Conservation (phyloP, 2,113 vertebrate species). For the Parus major region DNA sequence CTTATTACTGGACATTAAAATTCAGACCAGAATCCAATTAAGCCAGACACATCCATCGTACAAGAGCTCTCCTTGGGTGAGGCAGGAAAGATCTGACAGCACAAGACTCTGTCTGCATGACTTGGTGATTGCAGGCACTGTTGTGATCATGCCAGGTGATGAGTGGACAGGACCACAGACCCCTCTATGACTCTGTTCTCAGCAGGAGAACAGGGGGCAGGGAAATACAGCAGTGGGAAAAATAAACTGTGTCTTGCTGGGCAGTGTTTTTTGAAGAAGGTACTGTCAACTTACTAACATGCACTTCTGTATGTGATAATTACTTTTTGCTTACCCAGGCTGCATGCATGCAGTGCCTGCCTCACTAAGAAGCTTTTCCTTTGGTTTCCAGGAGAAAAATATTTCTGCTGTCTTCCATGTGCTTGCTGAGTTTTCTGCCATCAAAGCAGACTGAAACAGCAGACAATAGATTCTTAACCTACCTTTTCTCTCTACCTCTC, state of each 20-base stretch:
- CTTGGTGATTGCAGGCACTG: not conserved
- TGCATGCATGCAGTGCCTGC: not conserved
- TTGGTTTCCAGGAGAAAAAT: not conserved
- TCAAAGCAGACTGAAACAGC: not conserved
- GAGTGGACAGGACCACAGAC: not conserved
- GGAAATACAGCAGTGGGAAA: not conserved
- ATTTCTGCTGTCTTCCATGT: conserved; percentile 6
- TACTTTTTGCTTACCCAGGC: not conserved
- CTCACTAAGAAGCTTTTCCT: conserved; percentile 27
- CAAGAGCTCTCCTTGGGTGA: not conserved
- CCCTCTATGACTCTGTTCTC: not conserved
- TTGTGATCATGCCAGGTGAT: not conserved
- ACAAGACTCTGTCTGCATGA: not conserved
- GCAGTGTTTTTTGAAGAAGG: not conserved
- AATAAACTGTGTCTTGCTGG: not conserved
- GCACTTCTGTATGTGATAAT: conserved; percentile 13
- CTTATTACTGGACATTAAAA: not conserved
- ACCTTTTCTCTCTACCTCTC: not conserved
- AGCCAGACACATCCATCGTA: not conserved
- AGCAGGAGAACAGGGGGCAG: not conserved
- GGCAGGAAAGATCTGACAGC: not conserved
- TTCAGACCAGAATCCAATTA: not conserved
- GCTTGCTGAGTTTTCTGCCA: not conserved
- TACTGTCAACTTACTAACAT: not conserved
- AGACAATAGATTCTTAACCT: not conserved